phyloP scores from a whole-genome alignment of 1,140 invertebrate genomes.

The Magallana ariakensis region DNA sequence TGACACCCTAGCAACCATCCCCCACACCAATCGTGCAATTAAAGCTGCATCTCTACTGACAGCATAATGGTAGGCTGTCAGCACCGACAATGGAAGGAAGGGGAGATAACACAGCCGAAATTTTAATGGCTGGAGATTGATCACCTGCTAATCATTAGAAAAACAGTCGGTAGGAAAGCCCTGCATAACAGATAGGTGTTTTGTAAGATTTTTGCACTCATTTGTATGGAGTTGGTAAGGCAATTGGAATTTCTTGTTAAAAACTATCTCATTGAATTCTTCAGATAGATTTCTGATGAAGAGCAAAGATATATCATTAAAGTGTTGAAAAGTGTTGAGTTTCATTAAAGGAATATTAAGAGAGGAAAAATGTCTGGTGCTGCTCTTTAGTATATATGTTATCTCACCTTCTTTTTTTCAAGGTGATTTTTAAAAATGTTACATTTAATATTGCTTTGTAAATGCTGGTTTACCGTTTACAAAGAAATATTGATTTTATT shows the following conservation, averaged over 20 bases:
- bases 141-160: conserved; percentile 21
- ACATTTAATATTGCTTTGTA: too few relatives aligned
- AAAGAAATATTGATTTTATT: too few relatives aligned
- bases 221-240: background rate
- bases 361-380: too few relatives aligned
- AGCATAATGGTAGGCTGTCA: conserved; percentile 23
- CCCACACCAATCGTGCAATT: conserved; percentile 11
- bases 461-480: too few relatives aligned
- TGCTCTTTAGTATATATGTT: too few relatives aligned
- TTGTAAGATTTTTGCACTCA: background rate
- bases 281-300: background rate
- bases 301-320: too few relatives aligned
- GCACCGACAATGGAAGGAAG: background rate
- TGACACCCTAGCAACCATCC: conserved; percentile 32
- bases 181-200: background rate
- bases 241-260: background rate
- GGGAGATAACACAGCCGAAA: background rate
- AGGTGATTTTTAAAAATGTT: too few relatives aligned
- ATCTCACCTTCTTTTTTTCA: too few relatives aligned
- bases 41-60: conserved; percentile 12
- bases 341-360: too few relatives aligned
- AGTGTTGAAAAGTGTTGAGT: too few relatives aligned
- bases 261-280: background rate
- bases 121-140: conserved; percentile 8
- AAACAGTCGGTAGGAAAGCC: background rate